Conservation (phyloP, 1,140 invertebrate species). For the Tetramorium parvispinum region DNA sequence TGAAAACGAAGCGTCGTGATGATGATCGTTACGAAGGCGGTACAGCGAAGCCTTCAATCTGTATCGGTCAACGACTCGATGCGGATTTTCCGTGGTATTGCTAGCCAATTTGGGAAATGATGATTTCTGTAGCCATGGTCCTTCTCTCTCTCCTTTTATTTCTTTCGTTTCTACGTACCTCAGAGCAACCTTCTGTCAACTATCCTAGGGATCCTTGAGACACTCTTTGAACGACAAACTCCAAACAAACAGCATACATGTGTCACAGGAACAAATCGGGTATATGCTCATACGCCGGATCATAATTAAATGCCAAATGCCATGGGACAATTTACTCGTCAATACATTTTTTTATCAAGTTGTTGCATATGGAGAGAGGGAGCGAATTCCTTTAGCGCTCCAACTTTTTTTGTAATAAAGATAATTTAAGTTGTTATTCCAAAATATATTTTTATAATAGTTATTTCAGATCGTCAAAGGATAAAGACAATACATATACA, state of each 20-base stretch:
- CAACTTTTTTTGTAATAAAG: neutral
- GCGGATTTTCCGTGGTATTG: conserved; percentile 23
- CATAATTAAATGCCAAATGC: conserved; percentile 29
- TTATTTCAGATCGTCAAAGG: neutral
- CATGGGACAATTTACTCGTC: conserved; percentile 10
- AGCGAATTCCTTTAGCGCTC: neutral
- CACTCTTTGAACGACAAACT: conserved; percentile 55
- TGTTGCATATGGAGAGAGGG: neutral
- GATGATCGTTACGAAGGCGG: conserved; percentile 21
- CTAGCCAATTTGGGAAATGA: conserved; percentile 77
- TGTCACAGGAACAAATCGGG: conserved; percentile 36
- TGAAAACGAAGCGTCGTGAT: conserved; percentile 33
- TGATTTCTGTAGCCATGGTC: conserved; percentile 85
- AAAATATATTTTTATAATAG: neutral
- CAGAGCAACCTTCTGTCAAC: conserved; percentile 56
- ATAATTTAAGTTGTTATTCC: neutral
- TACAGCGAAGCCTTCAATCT: conserved; percentile 79
- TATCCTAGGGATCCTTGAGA: conserved; percentile 49
- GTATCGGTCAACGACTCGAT: conserved; percentile 78
- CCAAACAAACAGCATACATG: conserved; percentile 60
- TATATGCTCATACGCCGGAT: conserved; percentile 15
- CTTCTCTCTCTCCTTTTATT: conserved; percentile 53
- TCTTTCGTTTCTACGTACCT: conserved; percentile 77
- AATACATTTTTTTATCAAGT: conserved; percentile 41
- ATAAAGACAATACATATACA: neutral